Base-by-base conservation (phyloP, 2,888 invertebrate species). In the Cephus sareptanus region DNA sequence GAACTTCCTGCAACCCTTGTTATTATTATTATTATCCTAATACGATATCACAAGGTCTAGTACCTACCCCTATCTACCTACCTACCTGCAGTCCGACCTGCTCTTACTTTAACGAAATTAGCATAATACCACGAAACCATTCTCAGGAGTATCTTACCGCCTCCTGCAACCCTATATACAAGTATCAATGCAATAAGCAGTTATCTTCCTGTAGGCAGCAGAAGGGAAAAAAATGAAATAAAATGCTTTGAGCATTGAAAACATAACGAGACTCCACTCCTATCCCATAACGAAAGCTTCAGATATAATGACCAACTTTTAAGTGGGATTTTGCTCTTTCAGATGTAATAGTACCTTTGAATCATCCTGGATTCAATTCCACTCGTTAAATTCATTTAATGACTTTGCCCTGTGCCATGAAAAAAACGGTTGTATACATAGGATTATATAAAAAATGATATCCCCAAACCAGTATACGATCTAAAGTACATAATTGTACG, bases 81-180 rank as follows among this genome's bases (percentile, higher is more conserved):
- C 23, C 9, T 23, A 56, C 23, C 56, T 56, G 23, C 23, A 85
- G 87, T 86, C 88, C 87, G 89, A 89, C 88, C 90, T 85, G 86
- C 83, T 89, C 88, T 87, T 86, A 84, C 85, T 87, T 89, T 89
- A 89, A 89, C 88, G 83, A 88, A 90, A 90, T 89, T 89, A 89
- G 85, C 86, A 88, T 89, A 90, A 89, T 90, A 87, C 89, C 85
- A 83, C 85, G 90, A 89, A 89, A 89, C 89, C 90, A 87, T 87
- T 86, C 88, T 86, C 87, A 84, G 81, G 85, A 84, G 86, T 88
- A 85, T 87, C 81, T 80, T 73, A 81, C 77, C 75, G 6, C 75
- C 68, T 68, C 74, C 3, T 31, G 11, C 1, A 33, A n/a, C 1
- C 12, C 11, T 4, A 12, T 23, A 13, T 11, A 34, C 71, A 31